Percentiles rank a stretch among this genome's conserved stretches.
Evolutionary conservation across 1,140 invertebrate genomes (phyloP).

Genomic region (Anadara kagoshimensis): DNA sequence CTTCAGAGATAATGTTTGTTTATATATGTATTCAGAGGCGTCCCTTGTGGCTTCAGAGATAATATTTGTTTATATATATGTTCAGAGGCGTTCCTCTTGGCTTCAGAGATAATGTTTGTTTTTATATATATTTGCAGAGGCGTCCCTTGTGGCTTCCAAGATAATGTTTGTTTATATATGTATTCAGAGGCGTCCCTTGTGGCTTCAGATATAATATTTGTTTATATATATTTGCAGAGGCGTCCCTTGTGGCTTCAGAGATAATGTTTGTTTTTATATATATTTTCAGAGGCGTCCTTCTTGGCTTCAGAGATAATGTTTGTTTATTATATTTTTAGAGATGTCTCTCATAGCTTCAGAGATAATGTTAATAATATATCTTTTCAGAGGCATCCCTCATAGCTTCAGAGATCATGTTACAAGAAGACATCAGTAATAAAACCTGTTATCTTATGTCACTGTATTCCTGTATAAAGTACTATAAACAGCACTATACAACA

Average conservation of each 20-base stretch:
- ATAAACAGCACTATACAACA: slow-evolving; percentile 1
- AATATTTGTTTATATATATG: too few relatives aligned
- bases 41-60: slow-evolving; percentile 78
- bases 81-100: too few relatives aligned
- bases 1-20: slow-evolving; percentile 3
- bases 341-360: too few relatives aligned
- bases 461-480: slow-evolving; percentile 46
- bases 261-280: too few relatives aligned
- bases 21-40: slow-evolving; percentile 78
- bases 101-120: too few relatives aligned
- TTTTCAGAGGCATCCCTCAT: slow-evolving; percentile 84
- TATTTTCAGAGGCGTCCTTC: too few relatives aligned
- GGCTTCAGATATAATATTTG: slow-evolving; percentile 8
- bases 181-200: slow-evolving; percentile 84
- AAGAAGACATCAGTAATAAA: slow-evolving; percentile 88
- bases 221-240: slow-evolving; percentile 76
- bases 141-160: too few relatives aligned
- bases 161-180: neutral
- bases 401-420: slow-evolving; percentile 81
- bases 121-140: too few relatives aligned
- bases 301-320: too few relatives aligned
- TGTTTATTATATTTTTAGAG: too few relatives aligned
- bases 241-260: slow-evolving; percentile 79
- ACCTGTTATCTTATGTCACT: slow-evolving; percentile 80
- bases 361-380: neutral